Evolutionary conservation across 2,888 invertebrate genomes (phyloP), one percentile per base, ranked within the genome.

Genomic region (Pardosa pseudoannulata): DNA sequence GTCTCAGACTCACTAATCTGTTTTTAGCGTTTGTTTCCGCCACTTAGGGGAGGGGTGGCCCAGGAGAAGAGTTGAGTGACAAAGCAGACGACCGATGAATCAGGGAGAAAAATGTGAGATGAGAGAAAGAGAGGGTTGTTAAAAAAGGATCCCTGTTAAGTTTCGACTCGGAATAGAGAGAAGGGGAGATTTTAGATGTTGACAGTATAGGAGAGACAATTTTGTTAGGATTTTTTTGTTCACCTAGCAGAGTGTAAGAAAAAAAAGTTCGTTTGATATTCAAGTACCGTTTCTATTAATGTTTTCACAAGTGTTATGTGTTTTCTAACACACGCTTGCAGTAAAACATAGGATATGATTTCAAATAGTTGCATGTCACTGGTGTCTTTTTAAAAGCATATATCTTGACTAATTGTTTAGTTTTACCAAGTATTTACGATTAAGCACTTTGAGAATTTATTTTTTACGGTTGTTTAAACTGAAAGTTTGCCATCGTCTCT

Each of bases 11-110:
- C 68, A 73, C 83, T 85, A 85, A 85, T 85, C 83, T 85, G 83
- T 85, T 87, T 87, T 79, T 79, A 87, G 87, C 64, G 87, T 76
- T 76, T 73, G 83, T 85, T 85, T 85, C 83, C 83, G 78, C 78
- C 83, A 85, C 83, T 85, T 85, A 78, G 80, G 79, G 68, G 78
- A 41, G 41, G 71, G 29, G 79, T 19, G 28, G 39, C n/a, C 16
- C 27, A 68, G 16, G 19, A 62, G 65, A 65, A 68, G 83, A 85
- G 83, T 73, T 79, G 87, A 80, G 80, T 79, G 87, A 79, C 80
- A 80, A 79, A 76, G 76, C 75, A 80, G 80, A 79, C 79, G 75
- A 87, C 80, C 87, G 87, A 56, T 75, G 87, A 80, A 79, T 87
- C 79, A 86, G 79, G 68, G 64, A 50, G 75, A 75, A 86, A 79